Evolutionary conservation across 2,113 vertebrate species (phyloP), one percentile per base, ranked within the genome.

Genomic region (Fulica atra): DNA sequence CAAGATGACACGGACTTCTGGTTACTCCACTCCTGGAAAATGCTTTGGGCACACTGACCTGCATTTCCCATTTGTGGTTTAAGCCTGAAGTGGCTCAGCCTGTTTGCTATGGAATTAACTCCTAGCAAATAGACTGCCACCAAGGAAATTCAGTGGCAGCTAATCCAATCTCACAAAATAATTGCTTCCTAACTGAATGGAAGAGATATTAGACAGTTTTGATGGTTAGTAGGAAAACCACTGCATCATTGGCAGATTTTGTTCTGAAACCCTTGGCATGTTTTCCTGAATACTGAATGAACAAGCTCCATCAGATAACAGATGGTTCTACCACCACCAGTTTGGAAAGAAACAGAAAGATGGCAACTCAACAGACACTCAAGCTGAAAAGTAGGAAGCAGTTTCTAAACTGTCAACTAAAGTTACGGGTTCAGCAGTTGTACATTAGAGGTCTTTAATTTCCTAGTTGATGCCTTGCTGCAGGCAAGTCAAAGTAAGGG

Each of bases 31-130:
- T 84, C 77, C 79, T 71, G 80, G 72, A 78, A 91, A 95, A 91
- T 16, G 48, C 81, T 95, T 71, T 44, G 69, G 93, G 81, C 94
- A 92, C 77, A 40, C 88, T 92, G 92, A 95, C 92, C 91, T 93
- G 92, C 73, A 95, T 89, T 93, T 93, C 95, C 88, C 81, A 92
- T 74, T 64, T 89, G 86, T 64, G 86, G 94, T 95, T 81, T 91
- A 65, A 78, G 69, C 13, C 77, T 81, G 26, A 92, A 91, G 94
- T 51, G 60, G 86, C 61, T 93, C 83, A 81, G 92, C 94, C 77
- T 92, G 91, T 95, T 94, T 91, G 80, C 64, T 89, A 86, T 0
- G 57, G 83, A 86, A 91, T 89, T 84, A 96, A 93, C 61, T 95
- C 68, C 53, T 60, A 76, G 69, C 64, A 90, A 69, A 81, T 46